Evolutionary conservation across 2,888 invertebrate genomes (phyloP).

Genomic region (Smittia aterrima): DNA sequence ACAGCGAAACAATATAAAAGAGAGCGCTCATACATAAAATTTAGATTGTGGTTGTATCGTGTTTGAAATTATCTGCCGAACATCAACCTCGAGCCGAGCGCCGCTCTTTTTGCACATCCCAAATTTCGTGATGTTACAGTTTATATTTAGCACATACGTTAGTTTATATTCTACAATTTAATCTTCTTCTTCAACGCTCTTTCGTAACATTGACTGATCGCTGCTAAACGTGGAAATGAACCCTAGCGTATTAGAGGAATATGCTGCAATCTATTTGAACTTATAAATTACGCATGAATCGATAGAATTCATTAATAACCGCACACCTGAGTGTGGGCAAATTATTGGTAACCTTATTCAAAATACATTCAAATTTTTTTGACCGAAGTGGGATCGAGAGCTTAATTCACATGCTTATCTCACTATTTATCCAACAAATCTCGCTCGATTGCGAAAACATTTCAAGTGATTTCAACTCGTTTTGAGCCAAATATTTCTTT

Average conservation of each 20-base stretch:
- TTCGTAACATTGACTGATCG: background rate
- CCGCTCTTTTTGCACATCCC: slow-evolving; percentile 24
- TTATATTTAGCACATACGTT: slow-evolving; percentile 30
- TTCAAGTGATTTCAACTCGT: no score
- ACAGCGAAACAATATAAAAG: background rate
- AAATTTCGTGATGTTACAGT: slow-evolving; percentile 17
- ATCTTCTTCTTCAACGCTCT: background rate
- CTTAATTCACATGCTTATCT: no score
- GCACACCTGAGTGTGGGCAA: no score
- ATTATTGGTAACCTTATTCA: no score
- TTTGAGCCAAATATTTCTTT: no score
- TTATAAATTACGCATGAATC: slow-evolving; percentile 26
- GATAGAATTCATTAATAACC: slow-evolving; percentile 26
- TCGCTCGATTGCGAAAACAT: no score
- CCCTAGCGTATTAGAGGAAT: background rate
- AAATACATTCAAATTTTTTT: no score
- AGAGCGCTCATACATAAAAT: background rate
- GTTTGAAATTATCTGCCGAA: slow-evolving; percentile 4
- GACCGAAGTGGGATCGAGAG: no score
- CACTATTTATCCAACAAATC: no score
- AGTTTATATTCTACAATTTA: slow-evolving; percentile 1
- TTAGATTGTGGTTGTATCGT: background rate
- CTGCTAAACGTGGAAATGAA: no score
- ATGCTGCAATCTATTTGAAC: background rate
- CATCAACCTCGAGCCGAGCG: slow-evolving; percentile 13